These are phyloP conservation scores for Chaetodon auriga DNA, from an alignment of 2,113 vertebrate genomes.

Conservation along the genomic window DNA sequence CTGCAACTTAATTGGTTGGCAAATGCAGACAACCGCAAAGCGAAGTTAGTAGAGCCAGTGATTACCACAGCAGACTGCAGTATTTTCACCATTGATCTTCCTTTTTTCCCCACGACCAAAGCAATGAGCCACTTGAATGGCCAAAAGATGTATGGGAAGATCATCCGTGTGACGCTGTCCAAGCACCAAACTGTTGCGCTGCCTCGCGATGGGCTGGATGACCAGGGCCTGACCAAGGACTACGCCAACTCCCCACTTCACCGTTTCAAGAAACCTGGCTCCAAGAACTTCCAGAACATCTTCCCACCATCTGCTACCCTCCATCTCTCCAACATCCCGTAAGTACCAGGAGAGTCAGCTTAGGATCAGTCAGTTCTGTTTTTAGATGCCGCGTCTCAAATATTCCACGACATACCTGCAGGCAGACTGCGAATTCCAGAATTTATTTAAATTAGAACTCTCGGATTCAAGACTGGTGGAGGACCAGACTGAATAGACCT, in stretches of 20 bases:
- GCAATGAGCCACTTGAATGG: constrained; percentile 99
- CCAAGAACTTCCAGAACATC: constrained; percentile 99
- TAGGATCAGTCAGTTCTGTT: neutral
- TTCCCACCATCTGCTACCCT: constrained; percentile 97
- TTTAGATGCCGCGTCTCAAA: neutral
- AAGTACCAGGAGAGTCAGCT: constrained; percentile 75
- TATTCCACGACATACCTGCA: neutral
- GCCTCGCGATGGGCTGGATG: constrained; percentile 96
- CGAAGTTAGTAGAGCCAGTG: neutral
- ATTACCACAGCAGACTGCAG: neutral
- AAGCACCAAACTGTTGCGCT: constrained; percentile 97
- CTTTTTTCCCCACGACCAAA: constrained; percentile 48
- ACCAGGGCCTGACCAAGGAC: constrained; percentile 97
- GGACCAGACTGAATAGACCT: too few species aligned
- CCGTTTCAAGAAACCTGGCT: constrained; percentile 97
- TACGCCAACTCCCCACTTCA: constrained; percentile 97
- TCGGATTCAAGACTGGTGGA: too few species aligned
- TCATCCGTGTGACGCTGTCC: constrained; percentile 96
- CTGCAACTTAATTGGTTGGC: too few species aligned
- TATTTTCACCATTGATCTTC: neutral
- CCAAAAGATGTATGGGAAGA: constrained; percentile 98
- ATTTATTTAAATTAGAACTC: too few species aligned
- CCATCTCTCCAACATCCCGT: constrained; percentile 98
- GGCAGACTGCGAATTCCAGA: neutral
- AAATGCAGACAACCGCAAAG: too few species aligned